Evolutionary conservation across 2,888 invertebrate genomes (phyloP), one percentile per base, ranked within the genome.

Genomic region (Drosophila yooni): DNA sequence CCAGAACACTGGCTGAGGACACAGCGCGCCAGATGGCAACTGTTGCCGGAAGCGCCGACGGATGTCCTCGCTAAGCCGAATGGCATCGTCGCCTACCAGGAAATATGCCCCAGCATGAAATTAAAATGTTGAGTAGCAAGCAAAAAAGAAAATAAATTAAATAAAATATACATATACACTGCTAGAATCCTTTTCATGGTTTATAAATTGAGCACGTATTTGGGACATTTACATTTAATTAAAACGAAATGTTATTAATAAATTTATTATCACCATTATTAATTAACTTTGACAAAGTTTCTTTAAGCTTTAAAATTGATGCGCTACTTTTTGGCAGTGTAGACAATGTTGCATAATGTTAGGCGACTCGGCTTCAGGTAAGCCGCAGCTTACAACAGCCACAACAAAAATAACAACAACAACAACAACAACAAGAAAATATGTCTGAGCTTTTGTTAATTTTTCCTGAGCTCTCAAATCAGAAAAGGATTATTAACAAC

Each of bases 51-150:
- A 90, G 78, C 80, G 72, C 74, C 71, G 67, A 56, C 90, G 87
- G 87, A 88, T 89, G 90, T 90, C 80, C 90, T 86, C 70, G 83
- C 90, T 88, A 90, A 88, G 83, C 87, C 89, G 78, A 83, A 90
- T 76, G 87, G 81, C 85, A 74, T 81, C 83, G 76, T 79, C 70
- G 80, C 75, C 80, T 62, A 73, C 43, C 85, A 85, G 88, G 88
- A 87, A 88, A 89, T 86, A 84, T 82, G 82, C 65, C 89, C 65
- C 84, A 89, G 85, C 82, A 78, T 78, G 69, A 89, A 86, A 89
- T 90, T 88, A 79, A 86, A 88, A 82, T 76, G 73, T 78, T 72
- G 61, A 63, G 59, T 73, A 62, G 48, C 62, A 63, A 57, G 56
- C 18, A 57, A 1, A 13, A 46, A 63, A 66, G 40, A 58, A 11